These are phyloP conservation scores for Carabus problematicus DNA, from an alignment of 2,888 invertebrate genomes.

Conservation along the genomic window DNA sequence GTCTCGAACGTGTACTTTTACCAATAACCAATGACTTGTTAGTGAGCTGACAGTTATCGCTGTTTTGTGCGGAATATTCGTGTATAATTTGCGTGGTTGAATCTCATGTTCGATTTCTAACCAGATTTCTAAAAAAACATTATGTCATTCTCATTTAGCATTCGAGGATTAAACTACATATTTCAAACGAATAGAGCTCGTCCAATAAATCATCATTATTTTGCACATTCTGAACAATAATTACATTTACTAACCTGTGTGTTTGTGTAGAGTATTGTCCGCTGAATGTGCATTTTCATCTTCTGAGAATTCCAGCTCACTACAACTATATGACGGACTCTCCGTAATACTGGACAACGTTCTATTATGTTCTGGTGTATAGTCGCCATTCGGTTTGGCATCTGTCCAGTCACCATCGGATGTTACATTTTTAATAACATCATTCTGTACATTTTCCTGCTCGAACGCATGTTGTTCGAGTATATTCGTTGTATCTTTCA, in stretches of 20 bases:
- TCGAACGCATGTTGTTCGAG: neutral
- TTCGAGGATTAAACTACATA: no score
- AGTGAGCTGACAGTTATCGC: conserved; percentile 7
- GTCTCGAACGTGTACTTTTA: conserved; percentile 14
- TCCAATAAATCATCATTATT: no score
- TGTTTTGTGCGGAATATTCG: conserved; percentile 13
- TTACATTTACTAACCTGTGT: neutral
- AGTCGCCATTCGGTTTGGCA: conserved; percentile 11
- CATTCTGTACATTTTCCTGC: neutral
- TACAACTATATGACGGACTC: conserved; percentile 25
- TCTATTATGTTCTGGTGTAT: conserved; percentile 3
- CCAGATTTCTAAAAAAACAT: conserved; percentile 4
- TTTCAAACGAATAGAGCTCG: no score
- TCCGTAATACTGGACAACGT: conserved; percentile 29
- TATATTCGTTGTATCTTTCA: conserved; percentile 23
- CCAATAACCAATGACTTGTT: conserved; percentile 30
- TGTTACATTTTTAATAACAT: neutral
- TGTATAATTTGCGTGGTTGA: neutral
- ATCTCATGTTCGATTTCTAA: conserved; percentile 13
- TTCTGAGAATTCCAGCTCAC: conserved; percentile 36
- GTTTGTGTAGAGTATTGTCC: neutral
- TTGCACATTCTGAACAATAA: no score
- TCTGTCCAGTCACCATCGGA: conserved; percentile 22
- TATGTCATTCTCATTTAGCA: no score
- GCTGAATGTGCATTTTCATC: conserved; percentile 13